Evolutionary conservation across 2,888 invertebrate species (phyloP), one percentile per base, ranked within the genome.

Genomic region (Ochropleura leucogaster): DNA sequence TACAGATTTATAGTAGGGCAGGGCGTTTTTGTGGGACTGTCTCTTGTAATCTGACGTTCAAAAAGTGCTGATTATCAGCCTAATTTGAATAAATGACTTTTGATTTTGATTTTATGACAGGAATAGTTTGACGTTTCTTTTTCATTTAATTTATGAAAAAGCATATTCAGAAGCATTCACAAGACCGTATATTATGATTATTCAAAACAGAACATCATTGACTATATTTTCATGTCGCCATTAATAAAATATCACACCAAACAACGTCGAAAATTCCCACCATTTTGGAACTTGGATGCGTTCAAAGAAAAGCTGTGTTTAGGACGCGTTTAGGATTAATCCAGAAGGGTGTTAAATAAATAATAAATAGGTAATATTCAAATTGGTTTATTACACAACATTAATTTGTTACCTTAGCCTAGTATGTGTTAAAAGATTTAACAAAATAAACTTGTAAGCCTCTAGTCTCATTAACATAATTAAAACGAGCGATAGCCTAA

Each of bases 231-330:
- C 40, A 40, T 40, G n/a, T 6, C 4, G n/a, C 0, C 14, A 72
- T 68, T 62, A 49, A 49, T 53, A 12, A 67, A 68, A 42, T 46
- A 42, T 60, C 57, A 75, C 65, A 30, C 30, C 30, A 30, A 30
- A 30, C 30, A 68, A 79, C 14, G 74, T 78, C 80, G 86, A 66
- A 69, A 64, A 47, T 77, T 69, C 69, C 44, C 71, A 75, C 82
- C 79, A 74, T 74, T 82, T 70, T 42, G 9, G 30, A 30, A 30
- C 30, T 30, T 30, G 30, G 30, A 30, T 30, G n/a, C 60, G 40
- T 67, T 74, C 40, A 10, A 73, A 30, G 30, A 30, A 30, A 30
- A 30, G 3, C 30, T 30, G 30, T 30, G 3, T 30, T 30, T 30
- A 30, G 30, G 30, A 30, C 30, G 30, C 30, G 30, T 30, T 30